Conservation (phyloP, 2,888 invertebrate genomes). For the Oxyteleia sp. region DNA sequence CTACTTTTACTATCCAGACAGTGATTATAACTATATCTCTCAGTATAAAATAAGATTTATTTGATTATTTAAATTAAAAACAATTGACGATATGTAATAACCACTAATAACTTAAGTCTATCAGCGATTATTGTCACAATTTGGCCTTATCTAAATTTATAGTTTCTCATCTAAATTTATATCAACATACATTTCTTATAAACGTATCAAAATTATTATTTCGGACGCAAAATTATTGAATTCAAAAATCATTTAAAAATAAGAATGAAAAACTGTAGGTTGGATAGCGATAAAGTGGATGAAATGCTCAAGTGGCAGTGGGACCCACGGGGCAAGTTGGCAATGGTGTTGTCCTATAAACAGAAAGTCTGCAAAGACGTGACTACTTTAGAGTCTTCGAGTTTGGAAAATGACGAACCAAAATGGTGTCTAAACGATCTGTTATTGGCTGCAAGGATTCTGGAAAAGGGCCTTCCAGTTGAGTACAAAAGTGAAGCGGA, state of each 20-base stretch:
- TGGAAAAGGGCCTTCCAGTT: slow-evolving; percentile 57
- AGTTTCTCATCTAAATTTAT: slow-evolving; percentile 37
- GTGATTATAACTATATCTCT: too few relatives aligned
- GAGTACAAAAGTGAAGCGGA: slow-evolving; percentile 90
- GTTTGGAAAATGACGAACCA: slow-evolving; percentile 71
- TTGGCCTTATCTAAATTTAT: too few relatives aligned
- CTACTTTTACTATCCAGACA: too few relatives aligned
- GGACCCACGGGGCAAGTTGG: slow-evolving; percentile 46
- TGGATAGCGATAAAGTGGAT: slow-evolving; percentile 14
- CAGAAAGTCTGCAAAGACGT: not conserved
- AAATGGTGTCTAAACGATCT: slow-evolving; percentile 84
- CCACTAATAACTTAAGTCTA: too few relatives aligned
- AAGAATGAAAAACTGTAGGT: slow-evolving; percentile 39
- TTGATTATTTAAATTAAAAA: too few relatives aligned
- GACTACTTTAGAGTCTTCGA: not conserved
- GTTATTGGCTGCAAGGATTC: slow-evolving; percentile 81
- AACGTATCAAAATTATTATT: slow-evolving; percentile 16
- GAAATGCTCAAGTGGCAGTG: slow-evolving; percentile 51
- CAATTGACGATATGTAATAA: too few relatives aligned
- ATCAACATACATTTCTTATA: too few relatives aligned
- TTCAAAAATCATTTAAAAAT: not conserved
- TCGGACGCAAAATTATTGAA: slow-evolving; percentile 33
- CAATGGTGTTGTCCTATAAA: slow-evolving; percentile 27
- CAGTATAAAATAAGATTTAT: too few relatives aligned
- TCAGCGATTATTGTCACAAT: too few relatives aligned